A percentile compares a stretch with the other conserved stretches of the same genome.
Conservation (phyloP, 2,797 vertebrate species). For the Taeniopygia guttata region DNA sequence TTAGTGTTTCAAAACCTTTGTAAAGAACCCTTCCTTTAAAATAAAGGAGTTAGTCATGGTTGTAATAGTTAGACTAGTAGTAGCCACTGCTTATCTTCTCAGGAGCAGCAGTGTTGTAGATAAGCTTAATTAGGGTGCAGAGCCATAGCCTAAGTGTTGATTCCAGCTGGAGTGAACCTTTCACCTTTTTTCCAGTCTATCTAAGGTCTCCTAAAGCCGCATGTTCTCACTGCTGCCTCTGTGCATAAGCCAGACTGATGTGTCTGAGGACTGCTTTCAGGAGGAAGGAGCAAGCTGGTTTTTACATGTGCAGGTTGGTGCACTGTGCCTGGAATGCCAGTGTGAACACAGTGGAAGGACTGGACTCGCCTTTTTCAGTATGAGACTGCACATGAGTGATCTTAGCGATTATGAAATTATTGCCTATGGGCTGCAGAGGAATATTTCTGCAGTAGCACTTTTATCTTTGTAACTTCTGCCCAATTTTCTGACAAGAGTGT, state of each 20-base stretch:
- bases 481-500: rapidly evolving
- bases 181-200: neutral
- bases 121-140: neutral
- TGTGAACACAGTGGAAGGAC: neutral
- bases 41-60: neutral
- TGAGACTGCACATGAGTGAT: neutral
- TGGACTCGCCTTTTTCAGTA: neutral
- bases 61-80: neutral
- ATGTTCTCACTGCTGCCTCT: neutral
- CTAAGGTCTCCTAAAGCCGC: neutral
- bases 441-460: neutral
- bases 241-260: neutral
- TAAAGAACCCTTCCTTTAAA: neutral
- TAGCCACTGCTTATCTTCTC: neutral
- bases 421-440: neutral
- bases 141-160: rapidly evolving
- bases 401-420: neutral
- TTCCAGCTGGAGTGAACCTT: neutral
- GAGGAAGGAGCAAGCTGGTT: neutral
- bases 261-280: neutral
- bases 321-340: neutral
- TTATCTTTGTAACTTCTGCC: neutral
- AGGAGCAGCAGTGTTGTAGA: neutral
- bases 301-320: neutral
- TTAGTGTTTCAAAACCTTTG: neutral